Evolutionary conservation across 2,797 vertebrate genomes (phyloP), one percentile per base, ranked within the genome.

Genomic region (Ctenopoma kingsleyae): DNA sequence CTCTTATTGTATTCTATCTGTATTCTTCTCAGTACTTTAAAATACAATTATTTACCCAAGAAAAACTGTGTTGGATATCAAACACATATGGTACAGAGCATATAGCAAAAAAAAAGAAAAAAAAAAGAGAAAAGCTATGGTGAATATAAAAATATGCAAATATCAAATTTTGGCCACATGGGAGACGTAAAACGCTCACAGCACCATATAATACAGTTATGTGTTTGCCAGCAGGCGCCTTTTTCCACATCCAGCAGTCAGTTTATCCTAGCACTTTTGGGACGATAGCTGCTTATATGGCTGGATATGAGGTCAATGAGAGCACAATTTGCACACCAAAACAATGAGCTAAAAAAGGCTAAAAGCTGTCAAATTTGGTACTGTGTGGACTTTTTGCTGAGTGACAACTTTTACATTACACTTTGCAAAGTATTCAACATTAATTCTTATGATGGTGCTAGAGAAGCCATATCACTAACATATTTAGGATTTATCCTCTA

Each of bases 1-100:
- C 8, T 8, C 5, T 23, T 25, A 9, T 30, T 49, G 56, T 53
- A 15, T 52, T 71, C 40, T 54, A 38, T 56, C 35, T 49, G 56
- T 53, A 15, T 52, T 71, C 40, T 54, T 43, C 59, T 44, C n/a
- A 25, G 13, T 11, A 55, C 46, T 67, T 66, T 63, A 30, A 50
- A 51, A 12, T 52, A 38, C 1, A 36, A 36, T 3, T 50, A 2
- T 32, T 63, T 40, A 19, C 36, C 27, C 36, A 6, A 41, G 40
- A 27, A 23, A 41, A 22, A 43, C 5, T 54, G 19, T 56, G 32
- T 57, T 23, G 16, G 0, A n/a, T 0, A 8, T 50, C 38, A 44
- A 60, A 60, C 38, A 43, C 11, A 41, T 6, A 25, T 19, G 27
- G 38, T 19, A 47, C 15, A 43, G 25, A 25, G n/a, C 27, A 23